Base-by-base conservation (phyloP, 2,113 vertebrate genomes). In the Prinia subflava region DNA sequence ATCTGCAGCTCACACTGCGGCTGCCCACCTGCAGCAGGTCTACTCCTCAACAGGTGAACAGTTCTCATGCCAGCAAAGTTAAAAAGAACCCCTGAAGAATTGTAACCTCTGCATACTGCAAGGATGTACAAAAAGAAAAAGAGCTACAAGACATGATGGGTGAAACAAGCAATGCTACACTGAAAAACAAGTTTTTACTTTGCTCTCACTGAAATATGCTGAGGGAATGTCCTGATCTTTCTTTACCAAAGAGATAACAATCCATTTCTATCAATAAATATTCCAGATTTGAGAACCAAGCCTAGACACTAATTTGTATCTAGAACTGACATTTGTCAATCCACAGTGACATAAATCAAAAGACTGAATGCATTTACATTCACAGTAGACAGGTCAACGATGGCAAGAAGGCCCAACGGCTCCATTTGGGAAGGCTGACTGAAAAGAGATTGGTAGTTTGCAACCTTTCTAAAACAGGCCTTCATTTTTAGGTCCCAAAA, bases 71-170 rank as follows among this genome's bases (percentile, higher is more conserved):
- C 17, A 49, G 11, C 2, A 13, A 56, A 74, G 81, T 52, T 8
- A 60, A 70, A 83, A 63, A 41, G 27, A 49, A 28, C 9, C 24
- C 64, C 84, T 24, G 10, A 63, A 52, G 56, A 87, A 57, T 0
- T 20, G 27, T 31, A 63, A 47, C 35, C 21, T 64, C 27, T n/a
- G 23, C 28, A n/a, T 12, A 33, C 11, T 11, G 15, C 57, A 59
- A 63, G 41, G 15, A 64, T 64, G 47, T 84, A n/a, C 27, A 50
- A 39, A 63, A 65, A 21, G 20, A 46, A 71, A 85, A 63, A 11
- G 12, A 1, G 0, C 10, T 42, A 3, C 22, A n/a, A 70, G 27
- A 27, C 5, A 10, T 25, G 10, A 65, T 22, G 24, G 37, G 62
- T 22, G 17, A 81, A 74, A 37, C 19, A 4, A 78, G 46, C 37